Evolutionary conservation across 2,797 vertebrate genomes (phyloP).

Genomic region (Channallabes apus): DNA sequence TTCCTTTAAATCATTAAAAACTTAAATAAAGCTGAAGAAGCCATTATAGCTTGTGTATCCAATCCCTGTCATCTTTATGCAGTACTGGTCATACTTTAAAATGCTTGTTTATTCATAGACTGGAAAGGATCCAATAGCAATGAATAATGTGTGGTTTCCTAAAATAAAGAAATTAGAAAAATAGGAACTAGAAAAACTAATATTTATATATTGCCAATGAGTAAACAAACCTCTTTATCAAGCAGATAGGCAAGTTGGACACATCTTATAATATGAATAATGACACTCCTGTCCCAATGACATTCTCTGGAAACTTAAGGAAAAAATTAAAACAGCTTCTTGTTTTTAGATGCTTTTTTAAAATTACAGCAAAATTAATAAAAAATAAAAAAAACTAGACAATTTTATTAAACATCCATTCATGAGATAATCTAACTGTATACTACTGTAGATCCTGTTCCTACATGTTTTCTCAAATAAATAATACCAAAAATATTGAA

Average conservation of each 20-base stretch:
- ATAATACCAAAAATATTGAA: no score
- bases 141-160: neutral
- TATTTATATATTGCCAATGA: neutral
- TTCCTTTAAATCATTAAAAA: neutral
- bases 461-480: no score
- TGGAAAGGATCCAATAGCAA: neutral
- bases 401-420: no score
- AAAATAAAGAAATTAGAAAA: neutral
- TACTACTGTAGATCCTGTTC: no score
- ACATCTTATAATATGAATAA: constrained; percentile 65
- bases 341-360: neutral
- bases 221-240: constrained; percentile 49
- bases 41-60: neutral
- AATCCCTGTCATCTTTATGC: neutral
- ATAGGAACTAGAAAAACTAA: neutral
- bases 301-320: constrained; percentile 49
- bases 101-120: neutral
- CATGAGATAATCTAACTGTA: no score
- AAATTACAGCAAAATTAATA: no score
- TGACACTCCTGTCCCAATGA: constrained; percentile 70
- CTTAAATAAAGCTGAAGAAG: neutral
- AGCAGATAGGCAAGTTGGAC: constrained; percentile 29
- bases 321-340: constrained; percentile 69
- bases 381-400: no score
- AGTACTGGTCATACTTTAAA: no score